Evolutionary conservation across 2,797 vertebrate genomes (phyloP).

Genomic region (Tragopan temminckii): DNA sequence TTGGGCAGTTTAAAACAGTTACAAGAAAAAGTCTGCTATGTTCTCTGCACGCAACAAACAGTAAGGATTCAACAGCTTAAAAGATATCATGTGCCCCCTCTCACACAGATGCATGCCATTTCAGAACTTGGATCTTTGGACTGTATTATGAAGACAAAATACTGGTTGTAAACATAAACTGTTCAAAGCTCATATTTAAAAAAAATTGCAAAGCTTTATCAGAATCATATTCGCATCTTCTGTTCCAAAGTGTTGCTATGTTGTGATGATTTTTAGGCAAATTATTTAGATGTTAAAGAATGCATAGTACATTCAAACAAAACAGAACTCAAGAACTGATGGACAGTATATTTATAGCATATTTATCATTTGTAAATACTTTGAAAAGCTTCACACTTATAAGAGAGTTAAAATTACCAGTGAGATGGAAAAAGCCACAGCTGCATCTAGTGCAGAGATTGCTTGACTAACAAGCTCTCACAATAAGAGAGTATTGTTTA

Average conservation of each 20-base stretch:
- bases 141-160: neutral
- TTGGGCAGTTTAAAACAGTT: conserved; percentile 73
- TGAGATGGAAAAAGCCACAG: conserved; percentile 30
- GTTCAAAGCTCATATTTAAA: neutral
- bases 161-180: neutral
- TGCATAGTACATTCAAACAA: neutral
- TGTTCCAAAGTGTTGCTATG: neutral
- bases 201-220: neutral
- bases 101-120: neutral
- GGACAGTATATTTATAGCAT: neutral
- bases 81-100: neutral
- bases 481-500: conserved; percentile 26
- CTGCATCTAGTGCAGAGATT: conserved; percentile 43
- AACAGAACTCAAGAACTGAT: neutral
- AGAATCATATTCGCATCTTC: neutral
- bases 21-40: conserved; percentile 58
- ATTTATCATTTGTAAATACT: neutral
- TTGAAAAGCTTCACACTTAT: neutral
- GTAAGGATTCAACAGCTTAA: neutral
- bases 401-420: conserved; percentile 22
- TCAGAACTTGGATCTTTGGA: neutral
- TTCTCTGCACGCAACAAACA: neutral
- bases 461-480: conserved; percentile 34
- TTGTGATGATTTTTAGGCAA: neutral
- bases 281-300: neutral